Base-by-base conservation (phyloP, 92 coral and sea anemone species). In the Parazoanthus swiftii region DNA sequence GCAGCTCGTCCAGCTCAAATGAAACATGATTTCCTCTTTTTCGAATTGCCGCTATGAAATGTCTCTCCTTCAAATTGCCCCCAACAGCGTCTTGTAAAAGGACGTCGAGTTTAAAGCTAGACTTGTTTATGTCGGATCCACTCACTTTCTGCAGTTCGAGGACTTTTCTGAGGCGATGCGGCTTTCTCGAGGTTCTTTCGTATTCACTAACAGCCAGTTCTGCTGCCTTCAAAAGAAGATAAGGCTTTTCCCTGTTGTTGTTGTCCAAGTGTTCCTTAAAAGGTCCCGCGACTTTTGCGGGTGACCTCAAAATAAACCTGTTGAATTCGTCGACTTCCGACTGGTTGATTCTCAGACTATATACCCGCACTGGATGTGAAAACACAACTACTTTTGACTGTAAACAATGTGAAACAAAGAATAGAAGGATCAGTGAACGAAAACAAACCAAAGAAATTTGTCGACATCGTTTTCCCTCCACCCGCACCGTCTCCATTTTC, bases 141-240 rank as follows among this genome's bases (percentile, higher is more conserved):
- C 77, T 71, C 6, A 84, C 0, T 46, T 84, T 46, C 38, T 44
- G 63, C 21, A 84, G 42, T 46, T 48, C 48, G 36, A 71, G 67
- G 65, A 95, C 75, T 26, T 85, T 79, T 70, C 96, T 92, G 20
- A 95, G 91, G 82, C 89, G 89, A 88, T 63, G 79, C 6, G 93
- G 81, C 67, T 87, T 86, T 36, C 78, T 37, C 6, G 59, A 56
- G 1, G 42, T 88, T 36, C 82, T 43, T 88, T 82, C 74, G 46
- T 90, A 87, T 46, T 81, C 73, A 25, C 88, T 85, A 11, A 81
- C 96, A 59, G 96, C 93, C 81, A 93, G 66, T 74, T 95, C 96
- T 25, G 98, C 98, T 29, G 98, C 96, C 78, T 93, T 91, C 37
- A 90, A 92, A 76, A 91, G 88, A 58, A 88, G 72, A 71, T 80